Conservation (phyloP, 2,113 vertebrate species). For the Eolophus roseicapilla region DNA sequence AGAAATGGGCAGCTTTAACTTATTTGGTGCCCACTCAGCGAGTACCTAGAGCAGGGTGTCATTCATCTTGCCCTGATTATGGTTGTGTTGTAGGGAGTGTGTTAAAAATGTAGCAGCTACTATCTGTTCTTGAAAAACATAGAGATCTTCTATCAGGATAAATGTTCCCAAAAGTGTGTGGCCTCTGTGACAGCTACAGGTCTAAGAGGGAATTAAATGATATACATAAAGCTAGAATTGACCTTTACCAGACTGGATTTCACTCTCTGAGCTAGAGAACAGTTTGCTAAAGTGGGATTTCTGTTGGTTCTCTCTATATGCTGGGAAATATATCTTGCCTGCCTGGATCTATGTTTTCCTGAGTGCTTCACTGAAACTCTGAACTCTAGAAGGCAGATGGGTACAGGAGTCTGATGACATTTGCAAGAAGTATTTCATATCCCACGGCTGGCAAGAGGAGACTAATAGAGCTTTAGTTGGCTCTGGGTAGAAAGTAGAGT, state of each 20-base stretch:
- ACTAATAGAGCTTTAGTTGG: background rate
- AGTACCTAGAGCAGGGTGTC: background rate
- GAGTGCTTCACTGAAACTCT: background rate
- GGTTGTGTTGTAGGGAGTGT: background rate
- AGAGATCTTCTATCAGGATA: background rate
- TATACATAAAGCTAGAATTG: background rate
- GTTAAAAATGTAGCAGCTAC: background rate
- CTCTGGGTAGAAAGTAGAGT: background rate
- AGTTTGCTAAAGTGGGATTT: background rate
- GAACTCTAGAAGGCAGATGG: background rate
- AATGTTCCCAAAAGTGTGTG: background rate
- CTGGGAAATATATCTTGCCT: background rate
- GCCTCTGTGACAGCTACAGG: background rate
- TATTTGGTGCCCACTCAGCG: background rate
- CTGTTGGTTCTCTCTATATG: background rate
- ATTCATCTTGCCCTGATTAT: background rate
- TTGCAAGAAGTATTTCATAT: background rate
- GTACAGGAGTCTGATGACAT: background rate
- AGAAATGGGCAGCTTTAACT: background rate
- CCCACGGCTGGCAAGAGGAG: background rate
- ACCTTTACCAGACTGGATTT: constrained; percentile 15
- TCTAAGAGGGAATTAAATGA: background rate
- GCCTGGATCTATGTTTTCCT: background rate
- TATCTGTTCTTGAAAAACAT: background rate
- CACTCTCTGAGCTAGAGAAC: background rate